Conservation (phyloP, 2,113 vertebrate species). For the Tympanuchus pallidicinctus region DNA sequence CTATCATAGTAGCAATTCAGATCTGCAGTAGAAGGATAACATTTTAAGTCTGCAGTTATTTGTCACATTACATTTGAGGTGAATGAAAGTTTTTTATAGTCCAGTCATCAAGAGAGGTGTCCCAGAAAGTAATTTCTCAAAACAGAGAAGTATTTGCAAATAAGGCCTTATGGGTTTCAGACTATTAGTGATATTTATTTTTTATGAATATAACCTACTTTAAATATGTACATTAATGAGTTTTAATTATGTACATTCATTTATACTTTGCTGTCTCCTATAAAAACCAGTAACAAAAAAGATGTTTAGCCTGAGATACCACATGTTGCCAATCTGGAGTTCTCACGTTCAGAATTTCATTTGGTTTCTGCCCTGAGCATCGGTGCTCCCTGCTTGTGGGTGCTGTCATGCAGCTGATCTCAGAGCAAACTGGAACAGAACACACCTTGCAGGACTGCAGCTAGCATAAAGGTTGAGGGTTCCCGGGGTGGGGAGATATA, state of each 20-base stretch:
- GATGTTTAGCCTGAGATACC: neutral
- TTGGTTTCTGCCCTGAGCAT: neutral
- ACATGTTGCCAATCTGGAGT: neutral
- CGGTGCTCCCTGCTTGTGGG: neutral
- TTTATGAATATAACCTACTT: neutral
- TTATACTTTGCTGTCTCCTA: neutral
- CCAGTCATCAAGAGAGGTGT: neutral
- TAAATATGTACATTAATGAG: neutral
- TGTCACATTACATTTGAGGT: neutral
- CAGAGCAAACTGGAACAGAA: neutral
- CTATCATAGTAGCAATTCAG: neutral
- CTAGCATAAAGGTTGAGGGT: neutral
- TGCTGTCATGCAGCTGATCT: neutral
- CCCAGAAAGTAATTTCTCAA: neutral
- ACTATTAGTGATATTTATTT: neutral
- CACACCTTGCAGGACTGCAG: fast-evolving
- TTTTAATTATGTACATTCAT: neutral
- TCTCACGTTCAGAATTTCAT: fast-evolving
- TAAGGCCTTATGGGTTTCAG: neutral
- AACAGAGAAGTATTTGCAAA: neutral
- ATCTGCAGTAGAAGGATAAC: neutral
- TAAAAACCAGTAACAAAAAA: neutral
- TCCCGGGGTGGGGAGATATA: neutral
- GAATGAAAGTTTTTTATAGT: neutral
- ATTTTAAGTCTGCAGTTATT: neutral